Base-by-base conservation (phyloP, 2,888 invertebrate genomes). In the Keiferia lycopersicella region DNA sequence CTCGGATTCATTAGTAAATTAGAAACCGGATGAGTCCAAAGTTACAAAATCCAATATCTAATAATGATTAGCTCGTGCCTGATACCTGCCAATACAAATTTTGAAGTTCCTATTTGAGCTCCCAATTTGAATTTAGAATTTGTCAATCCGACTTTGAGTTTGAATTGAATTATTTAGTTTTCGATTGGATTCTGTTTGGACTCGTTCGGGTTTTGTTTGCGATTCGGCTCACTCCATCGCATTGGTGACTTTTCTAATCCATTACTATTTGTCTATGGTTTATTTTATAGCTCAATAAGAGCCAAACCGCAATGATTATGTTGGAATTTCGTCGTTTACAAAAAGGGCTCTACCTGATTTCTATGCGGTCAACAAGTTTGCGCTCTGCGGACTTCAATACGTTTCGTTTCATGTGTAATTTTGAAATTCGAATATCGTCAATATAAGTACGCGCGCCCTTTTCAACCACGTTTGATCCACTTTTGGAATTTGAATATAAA, bases 1-100 rank as follows among this genome's bases (percentile, higher is more conserved):
- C 90, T 88, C 89, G 88, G 92, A 89, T 92, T 92, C 92, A 92
- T 92, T 92, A 92, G 92, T 88, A 92, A 92, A 92, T 92, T 92
- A 92, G 91, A 91, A 88, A 88, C 86, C 87, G 90, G 91, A 92
- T 90, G 92, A 92, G 91, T 89, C 89, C 90, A 89, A 91, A 92
- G 91, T 92, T 92, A 85, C 81, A 91, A 91, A 92, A 91, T 91
- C 91, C 91, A 89, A 92, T 91, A 92, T 91, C 89, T 91, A 91
- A 91, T 91, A 92, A 92, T 91, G 91, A 92, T 92, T 89, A 84
- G 83, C 78, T 77, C 63, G 76, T 71, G 76, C 70, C 82, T 82
- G 80, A 82, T 87, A 88, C 88, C 88, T 88, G 80, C 72, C 81
- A 77, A 83, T 78, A 74, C 68, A 71, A 69, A 70, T 76, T 76